Base-by-base conservation (phyloP, 2,797 vertebrate genomes). In the Gymnoscopelus braueri region DNA sequence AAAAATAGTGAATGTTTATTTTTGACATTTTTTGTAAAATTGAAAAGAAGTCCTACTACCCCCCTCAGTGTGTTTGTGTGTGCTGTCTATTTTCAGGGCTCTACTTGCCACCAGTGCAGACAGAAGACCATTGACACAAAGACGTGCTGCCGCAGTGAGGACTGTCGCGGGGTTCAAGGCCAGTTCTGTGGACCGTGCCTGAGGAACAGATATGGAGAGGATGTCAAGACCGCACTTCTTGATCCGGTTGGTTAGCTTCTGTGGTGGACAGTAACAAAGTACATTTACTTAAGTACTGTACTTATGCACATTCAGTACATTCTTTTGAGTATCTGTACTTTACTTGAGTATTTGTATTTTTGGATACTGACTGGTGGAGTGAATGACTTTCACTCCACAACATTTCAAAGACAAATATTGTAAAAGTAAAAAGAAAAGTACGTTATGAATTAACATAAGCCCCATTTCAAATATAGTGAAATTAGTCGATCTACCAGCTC, bases 181-280 rank as follows among this genome's bases (percentile, higher is more conserved):
- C 93, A 95, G 84, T 95, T 94, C 88, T 95, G 94, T 47, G 94
- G 94, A n/a, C 94, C 93, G 0, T 95, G 94, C 60, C 83, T 95
- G 77, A 92, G 89, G 69, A 94, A 94, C 86, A 66, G 94, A 87
- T 95, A 95, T 0, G 94, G 94, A 63, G 94, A 95, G 52, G 92
- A 94, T 2, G 92, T 93, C 5, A 91, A 59, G 71, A 90, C 87
- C 29, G 94, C 90, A 1, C 87, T 95, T 67, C 85, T 93, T 7
- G 90, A 94, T 77, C 91, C 91, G 80, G 94, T 95, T 49, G 85
- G 91, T 58, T 69, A 10, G 14, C 39, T 59, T 3, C 35, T 14
- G 29, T 67, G 24, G 50, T 2, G 8, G 23, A 14, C 1, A 26
- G 48, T 24, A 26, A 35, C 11, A 29, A 10, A 19, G 23, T 14